A percentile compares a stretch with the other conserved stretches of the same genome.
Evolutionary conservation across 2,888 invertebrate genomes (phyloP).

Genomic region (Parnassius glacialis): DNA sequence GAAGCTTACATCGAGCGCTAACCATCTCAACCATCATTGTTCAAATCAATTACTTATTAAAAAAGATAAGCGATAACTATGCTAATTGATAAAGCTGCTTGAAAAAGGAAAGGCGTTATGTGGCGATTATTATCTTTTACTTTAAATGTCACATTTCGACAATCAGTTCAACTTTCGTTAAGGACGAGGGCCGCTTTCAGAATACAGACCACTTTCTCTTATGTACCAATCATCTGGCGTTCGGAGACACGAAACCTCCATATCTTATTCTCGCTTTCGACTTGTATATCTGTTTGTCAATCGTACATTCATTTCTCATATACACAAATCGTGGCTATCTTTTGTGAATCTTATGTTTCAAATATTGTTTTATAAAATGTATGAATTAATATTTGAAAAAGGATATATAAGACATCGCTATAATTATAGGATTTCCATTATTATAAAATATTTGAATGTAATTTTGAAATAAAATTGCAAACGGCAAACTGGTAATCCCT

Average conservation of each 20-base stretch:
- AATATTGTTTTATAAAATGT: background rate
- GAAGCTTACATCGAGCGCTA: too few relatives aligned
- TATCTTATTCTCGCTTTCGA: slow-evolving; percentile 27
- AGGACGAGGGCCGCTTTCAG: slow-evolving; percentile 25
- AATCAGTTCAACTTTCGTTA: slow-evolving; percentile 22
- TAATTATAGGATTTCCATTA: too few relatives aligned
- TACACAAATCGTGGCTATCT: slow-evolving; percentile 11
- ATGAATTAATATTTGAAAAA: too few relatives aligned
- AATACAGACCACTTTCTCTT: slow-evolving; percentile 23
- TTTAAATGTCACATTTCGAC: slow-evolving; percentile 19
- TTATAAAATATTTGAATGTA: too few relatives aligned
- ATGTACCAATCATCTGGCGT: slow-evolving; percentile 24
- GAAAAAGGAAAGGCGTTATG: slow-evolving; percentile 10
- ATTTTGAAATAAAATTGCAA: too few relatives aligned
- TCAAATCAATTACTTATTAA: too few relatives aligned
- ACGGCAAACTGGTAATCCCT: too few relatives aligned
- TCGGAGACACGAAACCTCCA: slow-evolving; percentile 15
- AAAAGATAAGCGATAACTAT: too few relatives aligned
- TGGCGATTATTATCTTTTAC: slow-evolving; percentile 11
- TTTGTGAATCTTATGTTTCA: slow-evolving; percentile 1
- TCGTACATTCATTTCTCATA: slow-evolving; percentile 19
- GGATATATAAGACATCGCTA: too few relatives aligned
- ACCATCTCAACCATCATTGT: too few relatives aligned
- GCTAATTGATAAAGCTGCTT: too few relatives aligned
- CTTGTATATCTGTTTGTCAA: slow-evolving; percentile 21